These are phyloP conservation scores for Takifugu ocellatus DNA, from an alignment of 2,797 vertebrate species.

Conservation along the genomic window DNA sequence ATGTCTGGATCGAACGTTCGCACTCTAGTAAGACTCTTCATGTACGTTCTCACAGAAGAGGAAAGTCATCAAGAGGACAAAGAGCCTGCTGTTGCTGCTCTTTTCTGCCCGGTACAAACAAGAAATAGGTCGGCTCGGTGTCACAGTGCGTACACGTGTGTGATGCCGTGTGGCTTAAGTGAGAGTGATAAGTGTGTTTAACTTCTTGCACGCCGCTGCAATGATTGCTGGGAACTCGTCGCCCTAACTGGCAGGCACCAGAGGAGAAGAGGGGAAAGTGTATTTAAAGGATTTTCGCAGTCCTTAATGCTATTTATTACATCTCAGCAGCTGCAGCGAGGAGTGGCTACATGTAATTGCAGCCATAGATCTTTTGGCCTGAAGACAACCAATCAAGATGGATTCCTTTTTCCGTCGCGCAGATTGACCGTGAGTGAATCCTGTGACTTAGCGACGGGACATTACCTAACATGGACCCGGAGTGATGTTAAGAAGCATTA, in stretches of 20 bases:
- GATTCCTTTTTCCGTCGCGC: constrained; percentile 56
- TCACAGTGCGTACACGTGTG: constrained; percentile 38
- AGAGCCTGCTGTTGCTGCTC: constrained; percentile 19
- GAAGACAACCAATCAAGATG: constrained; percentile 76
- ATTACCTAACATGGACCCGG: constrained; percentile 76
- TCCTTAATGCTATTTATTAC: constrained; percentile 76
- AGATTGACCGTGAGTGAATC: constrained; percentile 65
- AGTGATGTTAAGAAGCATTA: constrained; percentile 77
- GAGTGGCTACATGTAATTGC: constrained; percentile 74
- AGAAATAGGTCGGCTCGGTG: constrained; percentile 44
- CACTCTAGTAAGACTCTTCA: not conserved
- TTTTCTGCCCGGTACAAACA: constrained; percentile 42
- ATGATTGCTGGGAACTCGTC: constrained; percentile 59
- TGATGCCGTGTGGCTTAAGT: constrained; percentile 59
- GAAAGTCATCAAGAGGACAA: constrained; percentile 40
- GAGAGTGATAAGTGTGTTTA: constrained; percentile 68
- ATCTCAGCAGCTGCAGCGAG: constrained; percentile 62
- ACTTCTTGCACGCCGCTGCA: constrained; percentile 52
- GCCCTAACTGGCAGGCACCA: constrained; percentile 61
- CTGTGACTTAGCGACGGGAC: constrained; percentile 66
- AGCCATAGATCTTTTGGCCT: constrained; percentile 70
- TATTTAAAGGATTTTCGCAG: constrained; percentile 74
- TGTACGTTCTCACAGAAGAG: constrained; percentile 31
- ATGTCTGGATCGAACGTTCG: constrained; percentile 52
- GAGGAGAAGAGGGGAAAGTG: constrained; percentile 55